A percentile compares a stretch with the other conserved stretches of the same genome.
Evolutionary conservation across 2,113 vertebrate species (phyloP).

Genomic region (Ictalurus furcatus): DNA sequence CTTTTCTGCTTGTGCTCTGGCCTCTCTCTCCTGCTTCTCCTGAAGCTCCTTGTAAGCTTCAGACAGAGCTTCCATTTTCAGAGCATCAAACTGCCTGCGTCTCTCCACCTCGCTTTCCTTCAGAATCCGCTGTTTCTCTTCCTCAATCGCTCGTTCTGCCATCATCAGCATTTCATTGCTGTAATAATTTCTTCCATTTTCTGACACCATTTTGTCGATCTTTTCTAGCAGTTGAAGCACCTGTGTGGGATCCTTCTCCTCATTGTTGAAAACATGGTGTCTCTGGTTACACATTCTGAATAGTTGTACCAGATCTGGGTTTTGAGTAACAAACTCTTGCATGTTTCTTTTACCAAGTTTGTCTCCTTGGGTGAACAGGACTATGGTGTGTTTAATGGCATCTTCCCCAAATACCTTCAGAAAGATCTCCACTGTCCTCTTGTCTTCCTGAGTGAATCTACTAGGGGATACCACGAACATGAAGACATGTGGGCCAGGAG

Average conservation of each 20-base stretch:
- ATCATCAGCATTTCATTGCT: conserved; percentile 32
- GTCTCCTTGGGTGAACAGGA: conserved; percentile 52
- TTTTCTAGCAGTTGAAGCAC: conserved; percentile 36
- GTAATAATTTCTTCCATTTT: conserved; percentile 24
- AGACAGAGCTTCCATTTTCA: neutral
- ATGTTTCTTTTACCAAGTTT: conserved; percentile 22
- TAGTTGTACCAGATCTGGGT: neutral
- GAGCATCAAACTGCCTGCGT: neutral
- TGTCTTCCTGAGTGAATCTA: conserved; percentile 51
- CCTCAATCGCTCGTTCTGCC: conserved; percentile 35
- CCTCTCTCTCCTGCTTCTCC: neutral
- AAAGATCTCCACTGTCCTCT: conserved; percentile 42
- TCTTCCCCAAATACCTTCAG: conserved; percentile 44
- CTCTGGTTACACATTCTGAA: neutral
- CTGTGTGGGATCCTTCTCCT: conserved; percentile 20
- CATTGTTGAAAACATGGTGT: conserved; percentile 38
- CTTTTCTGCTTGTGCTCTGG: conserved; percentile 18
- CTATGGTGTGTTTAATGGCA: conserved; percentile 29
- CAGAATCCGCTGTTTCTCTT: conserved; percentile 28
- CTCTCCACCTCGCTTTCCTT: conserved; percentile 1
- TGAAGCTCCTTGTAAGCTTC: conserved; percentile 5
- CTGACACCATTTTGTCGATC: conserved; percentile 23
- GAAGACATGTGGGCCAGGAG: conserved; percentile 54
- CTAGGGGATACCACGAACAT: conserved; percentile 44
- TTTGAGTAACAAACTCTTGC: conserved; percentile 23